These are phyloP conservation scores for Patagioenas fasciata DNA, from an alignment of 2,113 vertebrate species.

Conservation along the genomic window DNA sequence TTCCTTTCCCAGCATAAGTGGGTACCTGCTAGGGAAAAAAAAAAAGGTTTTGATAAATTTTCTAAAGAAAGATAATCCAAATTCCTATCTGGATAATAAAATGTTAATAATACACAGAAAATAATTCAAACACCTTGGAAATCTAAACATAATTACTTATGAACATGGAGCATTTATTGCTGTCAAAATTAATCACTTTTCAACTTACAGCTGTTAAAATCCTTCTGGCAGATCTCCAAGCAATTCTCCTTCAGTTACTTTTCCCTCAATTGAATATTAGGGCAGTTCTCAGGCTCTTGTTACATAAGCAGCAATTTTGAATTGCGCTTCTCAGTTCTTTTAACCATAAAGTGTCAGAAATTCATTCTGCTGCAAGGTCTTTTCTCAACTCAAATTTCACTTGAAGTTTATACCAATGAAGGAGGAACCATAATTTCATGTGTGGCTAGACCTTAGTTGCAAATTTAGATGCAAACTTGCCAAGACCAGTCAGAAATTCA, in stretches of 20 bases:
- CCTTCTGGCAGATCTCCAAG: conserved; percentile 77
- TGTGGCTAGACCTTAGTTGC: too few species aligned
- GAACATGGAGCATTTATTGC: conserved; percentile 76
- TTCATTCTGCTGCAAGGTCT: background rate
- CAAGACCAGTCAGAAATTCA: background rate
- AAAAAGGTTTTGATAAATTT: background rate
- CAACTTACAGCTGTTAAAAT: conserved; percentile 82
- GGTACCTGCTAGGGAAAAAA: background rate
- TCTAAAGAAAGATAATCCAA: conserved; percentile 16
- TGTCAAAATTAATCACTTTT: conserved; percentile 83
- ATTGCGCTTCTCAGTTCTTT: conserved; percentile 28
- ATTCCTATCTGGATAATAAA: conserved; percentile 68
- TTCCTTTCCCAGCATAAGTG: background rate
- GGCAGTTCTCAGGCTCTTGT: conserved; percentile 68
- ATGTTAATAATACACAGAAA: conserved; percentile 70
- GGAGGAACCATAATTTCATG: background rate
- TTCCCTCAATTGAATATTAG: conserved; percentile 75
- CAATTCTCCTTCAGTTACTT: conserved; percentile 73
- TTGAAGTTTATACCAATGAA: background rate
- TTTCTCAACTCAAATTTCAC: conserved; percentile 12
- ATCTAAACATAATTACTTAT: conserved; percentile 79
- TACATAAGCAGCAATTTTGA: conserved; percentile 69
- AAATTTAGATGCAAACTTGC: background rate
- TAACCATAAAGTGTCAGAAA: conserved; percentile 33
- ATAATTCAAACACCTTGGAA: conserved; percentile 69